phyloP scores from a whole-genome alignment of 1,140 invertebrate species.

The Psilanteris sp. region DNA sequence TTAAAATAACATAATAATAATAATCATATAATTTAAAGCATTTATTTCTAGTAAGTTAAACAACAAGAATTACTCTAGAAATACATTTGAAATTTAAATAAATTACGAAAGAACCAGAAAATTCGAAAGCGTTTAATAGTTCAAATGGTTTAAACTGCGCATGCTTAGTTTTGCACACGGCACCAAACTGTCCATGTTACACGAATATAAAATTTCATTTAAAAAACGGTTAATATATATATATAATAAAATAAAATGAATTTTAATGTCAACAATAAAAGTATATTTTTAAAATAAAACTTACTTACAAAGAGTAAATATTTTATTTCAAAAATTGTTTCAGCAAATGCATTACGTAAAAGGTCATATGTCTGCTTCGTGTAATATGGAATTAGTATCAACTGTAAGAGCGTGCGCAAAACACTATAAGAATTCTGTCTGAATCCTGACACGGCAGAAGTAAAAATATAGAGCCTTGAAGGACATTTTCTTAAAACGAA shows the following conservation, averaged over 20 bases:
- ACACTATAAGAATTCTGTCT: constrained; percentile 40
- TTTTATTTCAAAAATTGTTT: not conserved
- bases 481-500: not conserved
- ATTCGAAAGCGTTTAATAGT: constrained; percentile 14
- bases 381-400: constrained; percentile 25
- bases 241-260: not conserved
- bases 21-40: too few species aligned
- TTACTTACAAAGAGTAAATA: not conserved
- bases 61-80: too few species aligned
- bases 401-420: constrained; percentile 45
- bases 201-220: constrained; percentile 11
- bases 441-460: constrained; percentile 16
- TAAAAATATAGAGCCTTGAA: constrained; percentile 5
- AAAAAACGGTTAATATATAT: not conserved
- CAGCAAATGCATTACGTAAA: not conserved
- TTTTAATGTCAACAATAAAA: not conserved
- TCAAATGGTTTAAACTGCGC: constrained; percentile 22
- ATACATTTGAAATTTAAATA: too few species aligned
- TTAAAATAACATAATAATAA: too few species aligned
- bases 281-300: not conserved
- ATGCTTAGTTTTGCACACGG: constrained; percentile 57
- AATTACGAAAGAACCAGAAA: constrained; percentile 32
- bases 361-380: constrained; percentile 12
- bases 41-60: too few species aligned
- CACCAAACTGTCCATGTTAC: constrained; percentile 32